Base-by-base conservation (phyloP, 2,113 vertebrate genomes). In the Geococcyx californianus region DNA sequence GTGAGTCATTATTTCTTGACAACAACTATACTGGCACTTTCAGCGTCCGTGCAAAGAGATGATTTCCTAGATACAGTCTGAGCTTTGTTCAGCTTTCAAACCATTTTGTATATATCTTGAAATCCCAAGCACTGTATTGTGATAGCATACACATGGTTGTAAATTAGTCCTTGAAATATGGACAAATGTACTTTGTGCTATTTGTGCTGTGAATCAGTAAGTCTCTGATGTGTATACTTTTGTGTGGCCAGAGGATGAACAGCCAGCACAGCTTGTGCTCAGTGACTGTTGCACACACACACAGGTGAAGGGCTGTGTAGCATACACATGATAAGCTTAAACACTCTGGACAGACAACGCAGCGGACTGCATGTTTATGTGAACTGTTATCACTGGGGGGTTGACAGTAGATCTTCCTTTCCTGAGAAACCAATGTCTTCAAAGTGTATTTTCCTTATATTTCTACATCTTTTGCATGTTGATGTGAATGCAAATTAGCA, bases 1-100 rank as follows among this genome's bases (percentile, higher is more conserved):
- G 47, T 11, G 79, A 91, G 63, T 49, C 74, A 70, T 90, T 90
- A 89, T 58, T 83, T 96, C 82, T 90, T 80, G 16, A 21, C 19
- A 8, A 66, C 49, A 10, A 4, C 33, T 25, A 36, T 38, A 15
- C 5, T 13, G 4, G 5, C 33, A 40, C 7, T 55, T 83, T 47
- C 10, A 9, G 8, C 13, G 28, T 36, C 11, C 11, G 33, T 52
- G 70, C 33, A 33, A 64, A 62, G 28, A n/a, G n/a, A 9, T 4
- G 14, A 36, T 73, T 67, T 26, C 49, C 28, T 49, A 63, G 31
- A 23, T 19, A 28, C 33, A 62, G 15, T 26, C 52, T 24, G 59
- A 87, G 17, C 36, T 88, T 69, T 84, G 21, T 55, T 78, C 20
- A 13, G 7, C 55, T 93, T 90, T 84, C 42, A 85, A 88, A 49